phyloP scores from a whole-genome alignment of 2,888 invertebrate species.

The Poecilobothrus nobilitatus region DNA sequence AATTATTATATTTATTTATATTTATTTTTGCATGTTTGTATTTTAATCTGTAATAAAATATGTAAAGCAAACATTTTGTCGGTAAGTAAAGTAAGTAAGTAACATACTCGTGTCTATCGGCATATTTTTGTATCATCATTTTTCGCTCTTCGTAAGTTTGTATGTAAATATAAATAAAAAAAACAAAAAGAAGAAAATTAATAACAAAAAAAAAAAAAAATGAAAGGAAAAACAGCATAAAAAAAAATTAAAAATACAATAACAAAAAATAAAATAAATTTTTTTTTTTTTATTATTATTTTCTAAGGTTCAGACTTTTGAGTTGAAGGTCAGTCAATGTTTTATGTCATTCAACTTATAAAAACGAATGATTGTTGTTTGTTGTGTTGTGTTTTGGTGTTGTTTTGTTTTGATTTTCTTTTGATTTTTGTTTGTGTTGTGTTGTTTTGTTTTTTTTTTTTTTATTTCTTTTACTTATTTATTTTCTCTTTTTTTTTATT shows the following conservation, averaged over 20 bases:
- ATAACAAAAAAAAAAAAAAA: neutral
- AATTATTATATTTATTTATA: no score
- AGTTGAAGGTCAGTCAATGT: slow-evolving; percentile 45
- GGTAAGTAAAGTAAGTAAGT: no score
- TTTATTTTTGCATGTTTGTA: no score
- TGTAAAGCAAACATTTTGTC: no score
- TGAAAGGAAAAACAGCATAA: neutral
- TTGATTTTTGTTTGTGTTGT: neutral
- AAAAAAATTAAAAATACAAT: neutral
- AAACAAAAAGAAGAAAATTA: neutral
- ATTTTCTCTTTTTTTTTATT: no score
- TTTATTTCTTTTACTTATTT: no score
- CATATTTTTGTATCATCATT: no score
- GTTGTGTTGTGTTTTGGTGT: neutral
- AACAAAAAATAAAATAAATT: no score
- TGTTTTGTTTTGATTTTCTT: slow-evolving; percentile 1
- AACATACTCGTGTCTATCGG: no score
- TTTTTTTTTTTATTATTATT: slow-evolving; percentile 27
- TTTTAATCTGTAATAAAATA: no score
- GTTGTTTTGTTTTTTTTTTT: no score
- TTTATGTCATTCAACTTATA: slow-evolving; percentile 45
- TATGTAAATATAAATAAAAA: slow-evolving; percentile 1
- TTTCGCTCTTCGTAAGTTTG: neutral
- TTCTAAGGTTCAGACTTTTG: slow-evolving; percentile 42
- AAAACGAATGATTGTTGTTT: neutral